Evolutionary conservation across 2,113 vertebrate genomes (phyloP).

Genomic region (Anhinga rufa): DNA sequence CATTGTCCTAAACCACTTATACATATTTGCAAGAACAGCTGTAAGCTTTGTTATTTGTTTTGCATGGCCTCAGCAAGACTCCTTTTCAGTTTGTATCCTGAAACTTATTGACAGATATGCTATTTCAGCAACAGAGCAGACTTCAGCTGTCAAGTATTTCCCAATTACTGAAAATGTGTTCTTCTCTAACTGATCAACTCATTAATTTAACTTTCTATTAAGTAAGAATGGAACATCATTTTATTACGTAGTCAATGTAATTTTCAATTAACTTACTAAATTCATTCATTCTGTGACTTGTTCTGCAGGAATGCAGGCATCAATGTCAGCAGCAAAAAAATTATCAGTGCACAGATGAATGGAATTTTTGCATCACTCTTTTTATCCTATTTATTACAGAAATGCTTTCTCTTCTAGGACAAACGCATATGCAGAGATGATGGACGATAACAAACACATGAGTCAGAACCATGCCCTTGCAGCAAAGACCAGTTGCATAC

Average conservation of each 20-base stretch:
- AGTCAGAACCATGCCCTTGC: background rate
- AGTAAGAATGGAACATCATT: background rate
- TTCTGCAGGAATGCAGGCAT: background rate
- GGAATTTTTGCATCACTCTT: background rate
- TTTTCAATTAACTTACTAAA: background rate
- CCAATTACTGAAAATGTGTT: background rate
- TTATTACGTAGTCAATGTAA: background rate
- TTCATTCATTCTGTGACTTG: background rate
- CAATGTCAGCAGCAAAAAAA: background rate
- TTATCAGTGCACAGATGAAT: background rate
- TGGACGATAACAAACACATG: background rate
- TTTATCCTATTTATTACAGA: background rate
- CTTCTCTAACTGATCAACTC: background rate
- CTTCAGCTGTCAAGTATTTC: background rate
- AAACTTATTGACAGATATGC: background rate
- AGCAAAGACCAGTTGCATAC: background rate
- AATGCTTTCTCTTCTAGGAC: background rate
- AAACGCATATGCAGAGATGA: background rate
- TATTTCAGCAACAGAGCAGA: background rate
- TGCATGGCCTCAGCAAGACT: background rate
- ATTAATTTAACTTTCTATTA: background rate
- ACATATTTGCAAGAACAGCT: background rate
- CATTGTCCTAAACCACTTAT: background rate
- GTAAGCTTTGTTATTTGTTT: background rate
- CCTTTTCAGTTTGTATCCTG: background rate